phyloP scores from a whole-genome alignment of 1,140 invertebrate species.

The Drosophila burlai region DNA sequence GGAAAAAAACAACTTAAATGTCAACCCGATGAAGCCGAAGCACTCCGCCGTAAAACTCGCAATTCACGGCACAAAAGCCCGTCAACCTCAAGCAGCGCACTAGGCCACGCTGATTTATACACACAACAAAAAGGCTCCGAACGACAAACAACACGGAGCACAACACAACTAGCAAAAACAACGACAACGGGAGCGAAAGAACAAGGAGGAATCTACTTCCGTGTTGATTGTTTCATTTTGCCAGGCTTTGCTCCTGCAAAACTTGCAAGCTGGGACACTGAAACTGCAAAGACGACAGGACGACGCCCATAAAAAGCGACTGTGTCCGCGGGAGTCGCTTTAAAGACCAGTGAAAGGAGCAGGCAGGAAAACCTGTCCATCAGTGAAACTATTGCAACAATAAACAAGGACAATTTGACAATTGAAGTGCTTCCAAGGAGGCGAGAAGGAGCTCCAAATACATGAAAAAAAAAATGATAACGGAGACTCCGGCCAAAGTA shows the following conservation, averaged over 20 bases:
- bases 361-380: constrained; percentile 73
- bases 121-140: constrained; percentile 38
- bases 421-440: constrained; percentile 69
- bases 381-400: constrained; percentile 82
- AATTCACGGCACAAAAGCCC: constrained; percentile 66
- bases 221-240: constrained; percentile 81
- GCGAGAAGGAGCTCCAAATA: constrained; percentile 17
- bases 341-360: constrained; percentile 79
- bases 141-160: constrained; percentile 34
- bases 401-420: constrained; percentile 83
- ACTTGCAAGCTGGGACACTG: constrained; percentile 24
- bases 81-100: constrained; percentile 80
- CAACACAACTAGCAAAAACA: constrained; percentile 18
- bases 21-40: constrained; percentile 77
- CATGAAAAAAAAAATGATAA: neutral
- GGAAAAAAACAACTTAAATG: constrained; percentile 71
- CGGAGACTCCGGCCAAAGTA: constrained; percentile 36
- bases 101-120: constrained; percentile 78
- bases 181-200: constrained; percentile 44
- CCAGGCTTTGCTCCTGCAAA: constrained; percentile 39
- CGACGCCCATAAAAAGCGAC: constrained; percentile 76
- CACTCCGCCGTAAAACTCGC: constrained; percentile 78
- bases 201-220: constrained; percentile 68
- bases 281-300: constrained; percentile 57
- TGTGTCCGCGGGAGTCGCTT: constrained; percentile 75